Evolutionary conservation across 2,888 invertebrate genomes (phyloP), one percentile per base, ranked within the genome.

Genomic region (Caenorhabditis sinica): DNA sequence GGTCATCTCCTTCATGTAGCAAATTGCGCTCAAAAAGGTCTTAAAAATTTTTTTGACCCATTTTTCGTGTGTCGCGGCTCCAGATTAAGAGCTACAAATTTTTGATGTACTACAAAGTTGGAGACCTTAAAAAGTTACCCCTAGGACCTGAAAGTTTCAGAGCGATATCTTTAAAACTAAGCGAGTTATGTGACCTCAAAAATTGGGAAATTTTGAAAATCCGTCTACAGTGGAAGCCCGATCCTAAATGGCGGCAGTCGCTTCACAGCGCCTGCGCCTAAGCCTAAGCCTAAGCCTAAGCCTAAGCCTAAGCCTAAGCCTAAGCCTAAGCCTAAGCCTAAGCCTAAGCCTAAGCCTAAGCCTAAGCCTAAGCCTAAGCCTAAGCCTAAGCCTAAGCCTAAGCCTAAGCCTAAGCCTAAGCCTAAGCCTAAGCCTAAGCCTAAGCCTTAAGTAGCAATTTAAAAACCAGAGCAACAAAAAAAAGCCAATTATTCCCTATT

Each of bases 251-350:
- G 53, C 53, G 3, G 53, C 53, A 53, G 53, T 53, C 53, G 23
- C 53, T 20, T n/a, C 11, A 45, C 45, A 17, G 53, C 23, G 53
- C 53, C 53, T 53, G 53, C 53, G 53, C 53, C 53, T 53, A 53
- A 53, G 25, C 53, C 53, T 25, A 53, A 77, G 69, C 63, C 71
- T 53, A 77, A 69, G 77, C 77, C 40, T 40, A 40, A 40, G 40
- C 40, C 40, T 40, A 40, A 40, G 40, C 40, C 40, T 40, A 40
- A 40, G 40, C 40, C 40, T n/a, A n/a, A n/a, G n/a, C n/a, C n/a
- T n/a, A n/a, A n/a, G n/a, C n/a, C n/a, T n/a, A n/a, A n/a, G n/a
- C n/a, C n/a, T n/a, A n/a, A n/a, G n/a, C n/a, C n/a, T n/a, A n/a
- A n/a, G n/a, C n/a, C n/a, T n/a, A n/a, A n/a, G n/a, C n/a, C n/a